Evolutionary conservation across 2,113 vertebrate species (phyloP), one percentile per base, ranked within the genome.

Genomic region (Callospermophilus lateralis): DNA sequence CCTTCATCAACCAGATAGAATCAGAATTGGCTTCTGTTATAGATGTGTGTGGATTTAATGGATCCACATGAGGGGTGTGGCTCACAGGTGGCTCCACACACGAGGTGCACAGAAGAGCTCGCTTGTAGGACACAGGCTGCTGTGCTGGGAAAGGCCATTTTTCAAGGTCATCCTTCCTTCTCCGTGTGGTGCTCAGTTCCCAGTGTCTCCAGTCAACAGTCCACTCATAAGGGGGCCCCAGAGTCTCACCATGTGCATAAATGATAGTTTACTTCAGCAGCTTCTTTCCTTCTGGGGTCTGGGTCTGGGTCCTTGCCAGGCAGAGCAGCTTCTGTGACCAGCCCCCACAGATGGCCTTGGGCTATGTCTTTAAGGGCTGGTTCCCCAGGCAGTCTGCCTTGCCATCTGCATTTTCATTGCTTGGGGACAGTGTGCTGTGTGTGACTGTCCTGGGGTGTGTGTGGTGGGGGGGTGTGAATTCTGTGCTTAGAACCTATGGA

Each of bases 321-420:
- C 34, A 8, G 68, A 34, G 8, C 39, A 2, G 28, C 8, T 22
- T 6, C 45, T 2, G 8, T 28, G 39, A 11, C 16, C 22, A 32
- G 73, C 32, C 5, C 26, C 13, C 24, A 20, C 26, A 48, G 4
- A 84, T 1, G 26, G 19, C 22, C 2, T 26, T 67, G 84, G 10
- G 51, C 22, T 26, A 28, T 9, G 32, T 4, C 30, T 42, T 26
- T 3, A 28, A 51, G 70, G 55, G 17, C n/a, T n/a, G 42, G 58
- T 24, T 61, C 15, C 7, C 10, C 4, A 13, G 8, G 3, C 8
- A 34, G 34, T 6, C 7, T 4, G 16, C 0, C 0, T 1, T 48
- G 45, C 45, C 45, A 9, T 63, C 55, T 63, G 79, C 0, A 28
- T 61, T 28, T 39, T 42, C 37, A 11, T 8, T 83, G 32, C 42